Percentiles rank a stretch among this genome's conserved stretches.
Conservation (phyloP, 2,797 vertebrate species). For the Coregonus ussuriensis region DNA sequence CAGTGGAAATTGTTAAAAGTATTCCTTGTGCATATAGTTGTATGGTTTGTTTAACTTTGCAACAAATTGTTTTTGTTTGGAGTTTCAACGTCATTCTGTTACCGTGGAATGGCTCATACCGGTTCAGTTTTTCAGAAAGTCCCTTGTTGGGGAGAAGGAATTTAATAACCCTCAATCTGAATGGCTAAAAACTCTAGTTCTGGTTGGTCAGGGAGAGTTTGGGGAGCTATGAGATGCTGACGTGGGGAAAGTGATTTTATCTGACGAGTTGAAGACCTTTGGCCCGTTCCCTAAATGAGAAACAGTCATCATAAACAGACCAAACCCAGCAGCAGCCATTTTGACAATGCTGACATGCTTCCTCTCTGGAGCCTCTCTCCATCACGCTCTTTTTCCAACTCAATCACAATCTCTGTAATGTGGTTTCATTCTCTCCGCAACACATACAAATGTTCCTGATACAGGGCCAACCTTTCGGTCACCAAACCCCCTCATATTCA, state of each 20-base stretch:
- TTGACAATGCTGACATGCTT: constrained; percentile 24
- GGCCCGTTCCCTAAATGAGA: constrained; percentile 6
- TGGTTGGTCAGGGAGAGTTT: neutral
- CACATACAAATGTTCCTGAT: constrained; percentile 29
- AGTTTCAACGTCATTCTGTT: neutral
- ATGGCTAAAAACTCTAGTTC: neutral
- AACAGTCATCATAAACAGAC: constrained; percentile 11
- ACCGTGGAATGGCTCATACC: neutral
- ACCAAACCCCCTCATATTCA: constrained; percentile 35
- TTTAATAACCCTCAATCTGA: neutral
- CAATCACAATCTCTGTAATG: constrained; percentile 44
- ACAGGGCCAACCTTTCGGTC: constrained; percentile 49
- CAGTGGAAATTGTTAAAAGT: too few relatives aligned
- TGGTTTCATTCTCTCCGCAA: constrained; percentile 29
- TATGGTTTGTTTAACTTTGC: too few relatives aligned
- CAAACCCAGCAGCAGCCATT: constrained; percentile 18
- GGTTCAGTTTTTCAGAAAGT: neutral
- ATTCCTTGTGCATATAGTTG: too few relatives aligned
- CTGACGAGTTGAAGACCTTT: neutral
- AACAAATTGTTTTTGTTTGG: neutral
- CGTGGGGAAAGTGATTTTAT: constrained; percentile 5
- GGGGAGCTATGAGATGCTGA: neutral
- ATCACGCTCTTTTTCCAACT: constrained; percentile 39
- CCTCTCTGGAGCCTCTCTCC: constrained; percentile 34
- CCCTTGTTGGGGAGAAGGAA: neutral